Percentiles rank a stretch among this genome's conserved stretches.
Evolutionary conservation across 2,888 invertebrate species (phyloP).

Genomic region (Drosophila koepferae): DNA sequence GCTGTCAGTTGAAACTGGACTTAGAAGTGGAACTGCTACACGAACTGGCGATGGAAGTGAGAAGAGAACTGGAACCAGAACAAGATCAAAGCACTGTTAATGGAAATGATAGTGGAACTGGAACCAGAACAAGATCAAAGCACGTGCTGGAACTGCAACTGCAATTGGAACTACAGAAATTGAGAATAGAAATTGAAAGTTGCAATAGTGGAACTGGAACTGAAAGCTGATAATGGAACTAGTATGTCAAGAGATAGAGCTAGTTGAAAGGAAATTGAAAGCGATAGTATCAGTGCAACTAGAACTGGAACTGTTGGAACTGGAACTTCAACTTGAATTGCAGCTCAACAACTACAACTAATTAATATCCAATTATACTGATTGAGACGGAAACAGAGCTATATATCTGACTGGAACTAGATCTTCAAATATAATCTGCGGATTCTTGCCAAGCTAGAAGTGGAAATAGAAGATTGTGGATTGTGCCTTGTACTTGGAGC

Average conservation of each 20-base stretch:
- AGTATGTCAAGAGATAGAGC: too few relatives aligned
- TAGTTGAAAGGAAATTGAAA: too few relatives aligned
- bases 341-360: too few relatives aligned
- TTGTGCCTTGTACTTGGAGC: too few relatives aligned
- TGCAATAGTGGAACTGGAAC: not conserved
- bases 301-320: too few relatives aligned
- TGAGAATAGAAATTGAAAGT: not conserved
- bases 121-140: not conserved
- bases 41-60: not conserved
- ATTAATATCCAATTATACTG: too few relatives aligned
- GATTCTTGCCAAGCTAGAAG: too few relatives aligned
- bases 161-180: not conserved
- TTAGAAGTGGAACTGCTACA: not conserved
- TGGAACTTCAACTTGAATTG: not conserved
- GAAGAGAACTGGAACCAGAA: too few relatives aligned
- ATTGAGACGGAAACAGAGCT: too few relatives aligned
- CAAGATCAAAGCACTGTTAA: too few relatives aligned
- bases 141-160: not conserved
- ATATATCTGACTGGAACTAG: not conserved
- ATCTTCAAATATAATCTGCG: not conserved
- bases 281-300: too few relatives aligned
- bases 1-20: not conserved
- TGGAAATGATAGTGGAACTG: not conserved
- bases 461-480: not conserved
- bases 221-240: too few relatives aligned